Conservation (phyloP, 2,888 invertebrate genomes). For the Saturnia pavonia region DNA sequence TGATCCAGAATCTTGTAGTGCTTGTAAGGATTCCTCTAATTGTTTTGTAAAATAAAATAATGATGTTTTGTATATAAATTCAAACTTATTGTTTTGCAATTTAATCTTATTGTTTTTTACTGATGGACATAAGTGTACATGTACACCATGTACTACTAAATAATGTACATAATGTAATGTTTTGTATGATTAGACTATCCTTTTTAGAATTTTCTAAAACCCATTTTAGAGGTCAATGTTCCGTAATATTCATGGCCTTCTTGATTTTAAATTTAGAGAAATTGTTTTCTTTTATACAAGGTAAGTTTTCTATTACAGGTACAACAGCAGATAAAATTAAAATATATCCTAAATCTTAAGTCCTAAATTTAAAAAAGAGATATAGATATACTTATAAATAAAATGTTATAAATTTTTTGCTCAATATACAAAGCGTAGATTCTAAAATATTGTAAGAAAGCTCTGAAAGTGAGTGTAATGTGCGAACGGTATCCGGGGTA, state of each 20-base stretch:
- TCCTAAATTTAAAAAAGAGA: conserved; percentile 27
- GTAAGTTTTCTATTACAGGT: conserved; percentile 27
- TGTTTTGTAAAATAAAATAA: conserved; percentile 22
- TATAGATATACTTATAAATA: conserved; percentile 27
- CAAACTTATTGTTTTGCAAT: not conserved
- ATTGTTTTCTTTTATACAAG: conserved; percentile 1
- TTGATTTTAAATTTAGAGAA: not conserved
- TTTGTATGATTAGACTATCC: not conserved
- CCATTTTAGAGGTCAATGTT: not conserved
- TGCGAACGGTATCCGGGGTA: conserved; percentile 74
- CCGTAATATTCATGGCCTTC: not conserved
- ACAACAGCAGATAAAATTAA: conserved; percentile 12
- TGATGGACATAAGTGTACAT: too few relatives aligned
- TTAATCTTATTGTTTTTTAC: too few relatives aligned
- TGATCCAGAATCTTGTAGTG: not conserved
- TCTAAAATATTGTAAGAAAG: conserved; percentile 13
- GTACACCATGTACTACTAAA: too few relatives aligned
- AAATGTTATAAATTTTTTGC: conserved; percentile 51
- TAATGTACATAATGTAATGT: not conserved
- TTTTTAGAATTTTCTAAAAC: not conserved
- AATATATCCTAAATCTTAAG: conserved; percentile 23
- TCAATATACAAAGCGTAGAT: conserved; percentile 46
- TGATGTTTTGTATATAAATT: not conserved
- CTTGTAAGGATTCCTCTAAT: conserved; percentile 28
- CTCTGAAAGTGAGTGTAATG: conserved; percentile 46